These are phyloP conservation scores for Yponomeuta plumbellus DNA, from an alignment of 2,888 invertebrate species.

Conservation along the genomic window DNA sequence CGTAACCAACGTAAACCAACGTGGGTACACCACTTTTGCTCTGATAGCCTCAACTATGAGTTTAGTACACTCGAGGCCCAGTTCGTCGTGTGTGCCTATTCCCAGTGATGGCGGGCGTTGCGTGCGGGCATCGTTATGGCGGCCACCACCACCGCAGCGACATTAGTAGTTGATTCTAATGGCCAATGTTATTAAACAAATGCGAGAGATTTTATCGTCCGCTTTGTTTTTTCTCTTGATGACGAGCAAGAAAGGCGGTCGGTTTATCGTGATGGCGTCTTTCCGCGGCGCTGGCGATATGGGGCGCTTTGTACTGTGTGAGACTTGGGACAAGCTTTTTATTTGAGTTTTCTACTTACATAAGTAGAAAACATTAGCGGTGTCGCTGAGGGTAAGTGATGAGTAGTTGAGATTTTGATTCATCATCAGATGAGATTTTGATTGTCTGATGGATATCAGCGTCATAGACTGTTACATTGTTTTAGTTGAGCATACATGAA, in stretches of 20 bases:
- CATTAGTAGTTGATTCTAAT: conserved; percentile 62
- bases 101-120: neutral
- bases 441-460: neutral
- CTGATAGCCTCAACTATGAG: too few relatives aligned
- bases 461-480: neutral
- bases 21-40: too few relatives aligned
- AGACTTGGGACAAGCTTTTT: neutral
- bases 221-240: conserved; percentile 47
- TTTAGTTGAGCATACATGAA: neutral
- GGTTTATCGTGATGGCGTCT: conserved; percentile 31
- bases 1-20: too few relatives aligned
- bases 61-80: too few relatives aligned
- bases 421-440: neutral
- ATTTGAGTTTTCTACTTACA: too few relatives aligned
- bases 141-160: conserved; percentile 35
- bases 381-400: neutral
- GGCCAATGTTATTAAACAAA: conserved; percentile 70
- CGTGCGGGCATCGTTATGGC: conserved; percentile 24
- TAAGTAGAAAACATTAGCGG: too few relatives aligned
- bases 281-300: conserved; percentile 6
- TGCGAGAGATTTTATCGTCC: conserved; percentile 65
- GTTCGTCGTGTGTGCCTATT: neutral
- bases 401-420: too few relatives aligned
- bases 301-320: neutral
- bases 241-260: conserved; percentile 27